A percentile compares a stretch with the other conserved stretches of the same genome.
phyloP scores from a whole-genome alignment of 2,888 invertebrate genomes.

The Listrodromus nycthemerus region DNA sequence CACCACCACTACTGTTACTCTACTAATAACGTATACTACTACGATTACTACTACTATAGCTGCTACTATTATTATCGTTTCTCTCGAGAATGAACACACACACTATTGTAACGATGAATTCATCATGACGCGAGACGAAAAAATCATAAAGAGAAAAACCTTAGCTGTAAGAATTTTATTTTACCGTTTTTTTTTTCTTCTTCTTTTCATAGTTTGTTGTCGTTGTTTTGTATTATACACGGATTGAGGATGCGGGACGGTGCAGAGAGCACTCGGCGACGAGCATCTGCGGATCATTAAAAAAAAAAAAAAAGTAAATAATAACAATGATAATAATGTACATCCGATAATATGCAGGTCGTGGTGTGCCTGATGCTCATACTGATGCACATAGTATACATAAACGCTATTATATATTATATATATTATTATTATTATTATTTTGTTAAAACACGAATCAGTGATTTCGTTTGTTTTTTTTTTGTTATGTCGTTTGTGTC shows the following conservation, averaged over 20 bases:
- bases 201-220: constrained; percentile 84
- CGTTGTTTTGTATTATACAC: constrained; percentile 82
- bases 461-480: constrained; percentile 78
- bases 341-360: constrained; percentile 25
- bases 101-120: constrained; percentile 70
- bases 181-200: constrained; percentile 63
- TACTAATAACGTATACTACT: constrained; percentile 76
- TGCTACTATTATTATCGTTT: constrained; percentile 58
- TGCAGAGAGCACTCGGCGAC: constrained; percentile 34
- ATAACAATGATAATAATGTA: constrained; percentile 11
- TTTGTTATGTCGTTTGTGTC: constrained; percentile 62
- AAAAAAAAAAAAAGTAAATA: background rate
- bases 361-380: constrained; percentile 67
- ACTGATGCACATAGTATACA: constrained; percentile 59
- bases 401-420: constrained; percentile 60
- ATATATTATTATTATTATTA: too few species aligned
- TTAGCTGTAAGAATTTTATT: constrained; percentile 73
- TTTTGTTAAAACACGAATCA: constrained; percentile 79
- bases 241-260: constrained; percentile 66
- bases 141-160: background rate
- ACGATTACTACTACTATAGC: constrained; percentile 74
- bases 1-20: constrained; percentile 47
- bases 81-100: constrained; percentile 36
- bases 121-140: constrained; percentile 42
- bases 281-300: background rate